These are phyloP conservation scores for Tachypleus tridentatus DNA, from an alignment of 1,140 invertebrate species.

Conservation along the genomic window DNA sequence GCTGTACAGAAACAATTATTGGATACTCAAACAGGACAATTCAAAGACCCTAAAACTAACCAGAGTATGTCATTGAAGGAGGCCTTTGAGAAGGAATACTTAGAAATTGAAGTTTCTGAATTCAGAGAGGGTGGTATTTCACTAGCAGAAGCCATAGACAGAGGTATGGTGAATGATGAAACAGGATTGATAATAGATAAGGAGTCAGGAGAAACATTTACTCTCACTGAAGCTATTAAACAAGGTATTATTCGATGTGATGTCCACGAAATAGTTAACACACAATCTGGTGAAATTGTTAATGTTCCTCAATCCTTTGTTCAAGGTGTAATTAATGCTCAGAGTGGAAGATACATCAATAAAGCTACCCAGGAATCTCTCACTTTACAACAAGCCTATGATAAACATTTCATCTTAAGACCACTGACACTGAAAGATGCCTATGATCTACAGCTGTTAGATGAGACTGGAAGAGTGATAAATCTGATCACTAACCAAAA, in stretches of 20 bases:
- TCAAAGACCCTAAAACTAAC: slow-evolving; percentile 49
- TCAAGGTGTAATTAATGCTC: slow-evolving; percentile 58
- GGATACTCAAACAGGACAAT: slow-evolving; percentile 53
- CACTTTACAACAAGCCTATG: slow-evolving; percentile 61
- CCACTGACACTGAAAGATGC: slow-evolving; percentile 82
- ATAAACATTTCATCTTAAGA: slow-evolving; percentile 63
- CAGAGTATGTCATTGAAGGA: slow-evolving; percentile 36
- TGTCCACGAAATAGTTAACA: slow-evolving; percentile 66
- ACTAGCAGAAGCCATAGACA: slow-evolving; percentile 64
- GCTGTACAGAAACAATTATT: slow-evolving; percentile 58
- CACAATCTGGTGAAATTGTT: slow-evolving; percentile 58
- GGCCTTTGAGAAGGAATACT: slow-evolving; percentile 37
- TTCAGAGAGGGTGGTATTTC: slow-evolving; percentile 38
- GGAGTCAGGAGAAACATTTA: slow-evolving; percentile 64
- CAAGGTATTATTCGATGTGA: slow-evolving; percentile 59
- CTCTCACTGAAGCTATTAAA: slow-evolving; percentile 62
- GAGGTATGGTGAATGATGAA: slow-evolving; percentile 61
- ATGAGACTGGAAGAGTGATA: slow-evolving; percentile 58
- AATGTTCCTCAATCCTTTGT: slow-evolving; percentile 64
- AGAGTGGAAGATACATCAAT: slow-evolving; percentile 64
- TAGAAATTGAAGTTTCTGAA: slow-evolving; percentile 36
- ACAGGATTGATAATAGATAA: slow-evolving; percentile 67
- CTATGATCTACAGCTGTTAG: slow-evolving; percentile 62
- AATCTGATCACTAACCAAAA: slow-evolving; percentile 61
- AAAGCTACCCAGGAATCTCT: slow-evolving; percentile 56